Conservation (phyloP, 2,888 invertebrate genomes). For the Calameuta filiformis region DNA sequence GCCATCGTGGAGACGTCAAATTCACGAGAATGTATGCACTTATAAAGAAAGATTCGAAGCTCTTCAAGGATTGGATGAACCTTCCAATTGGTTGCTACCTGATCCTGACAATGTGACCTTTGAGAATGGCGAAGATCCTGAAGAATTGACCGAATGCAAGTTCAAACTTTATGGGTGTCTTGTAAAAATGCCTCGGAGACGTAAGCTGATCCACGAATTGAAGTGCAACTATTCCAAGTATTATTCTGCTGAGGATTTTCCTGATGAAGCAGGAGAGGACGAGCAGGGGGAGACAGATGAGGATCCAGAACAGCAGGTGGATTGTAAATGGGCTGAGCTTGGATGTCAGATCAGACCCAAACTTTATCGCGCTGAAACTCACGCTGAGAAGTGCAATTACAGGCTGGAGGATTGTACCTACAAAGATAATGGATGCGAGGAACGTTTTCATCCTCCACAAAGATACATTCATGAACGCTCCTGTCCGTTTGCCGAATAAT, state of each 20-base stretch:
- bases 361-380: slow-evolving; percentile 32
- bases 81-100: not conserved
- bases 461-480: slow-evolving; percentile 41
- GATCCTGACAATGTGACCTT: not conserved
- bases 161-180: slow-evolving; percentile 48
- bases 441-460: slow-evolving; percentile 28
- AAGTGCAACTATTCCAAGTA: slow-evolving; percentile 44
- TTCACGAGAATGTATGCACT: slow-evolving; percentile 50
- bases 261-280: slow-evolving; percentile 14
- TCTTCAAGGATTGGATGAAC: not conserved
- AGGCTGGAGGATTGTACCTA: slow-evolving; percentile 45
- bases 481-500: slow-evolving; percentile 31
- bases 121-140: slow-evolving; percentile 35
- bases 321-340: slow-evolving; percentile 46
- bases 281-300: slow-evolving; percentile 17
- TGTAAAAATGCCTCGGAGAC: slow-evolving; percentile 48
- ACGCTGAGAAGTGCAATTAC: slow-evolving; percentile 56
- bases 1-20: slow-evolving; percentile 41
- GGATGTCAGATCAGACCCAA: slow-evolving; percentile 51
- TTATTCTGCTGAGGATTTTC: slow-evolving; percentile 14
- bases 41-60: slow-evolving; percentile 39
- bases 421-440: slow-evolving; percentile 40
- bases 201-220: slow-evolving; percentile 43
- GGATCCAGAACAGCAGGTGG: slow-evolving; percentile 35
- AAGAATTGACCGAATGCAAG: slow-evolving; percentile 46